A percentile compares a stretch with the other conserved stretches of the same genome.
Conservation (phyloP, 2,113 vertebrate species). For the Solea solea region DNA sequence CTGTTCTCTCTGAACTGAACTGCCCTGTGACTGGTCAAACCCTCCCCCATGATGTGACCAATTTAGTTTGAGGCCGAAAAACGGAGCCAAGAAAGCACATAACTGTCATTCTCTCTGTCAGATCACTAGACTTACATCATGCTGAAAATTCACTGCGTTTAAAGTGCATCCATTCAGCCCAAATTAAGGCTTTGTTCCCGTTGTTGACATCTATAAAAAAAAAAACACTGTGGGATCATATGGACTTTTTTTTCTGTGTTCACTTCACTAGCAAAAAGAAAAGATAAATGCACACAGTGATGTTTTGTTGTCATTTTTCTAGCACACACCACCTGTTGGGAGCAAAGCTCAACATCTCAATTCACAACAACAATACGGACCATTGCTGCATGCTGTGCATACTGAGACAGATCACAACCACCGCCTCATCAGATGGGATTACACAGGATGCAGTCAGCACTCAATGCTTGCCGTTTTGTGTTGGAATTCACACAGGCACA, state of each 20-base stretch:
- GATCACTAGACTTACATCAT: too few species aligned
- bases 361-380: slow-evolving; percentile 6
- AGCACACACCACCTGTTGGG: slow-evolving; percentile 1
- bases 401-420: slow-evolving; percentile 5
- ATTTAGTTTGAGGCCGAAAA: too few species aligned
- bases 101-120: too few species aligned
- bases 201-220: slow-evolving; percentile 51
- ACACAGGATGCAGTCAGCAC: slow-evolving; percentile 6
- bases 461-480: slow-evolving; percentile 23
- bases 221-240: slow-evolving; percentile 40
- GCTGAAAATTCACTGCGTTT: not conserved
- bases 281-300: slow-evolving; percentile 18
- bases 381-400: not conserved
- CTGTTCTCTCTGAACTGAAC: too few species aligned
- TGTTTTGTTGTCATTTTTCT: not conserved
- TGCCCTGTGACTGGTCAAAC: too few species aligned
- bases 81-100: too few species aligned
- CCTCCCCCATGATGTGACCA: too few species aligned
- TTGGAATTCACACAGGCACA: slow-evolving; percentile 35
- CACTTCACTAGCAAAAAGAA: slow-evolving; percentile 24
- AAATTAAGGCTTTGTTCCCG: slow-evolving; percentile 52
- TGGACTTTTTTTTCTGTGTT: slow-evolving; percentile 22
- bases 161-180: not conserved
- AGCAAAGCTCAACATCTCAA: slow-evolving; percentile 20
- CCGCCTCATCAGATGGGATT: slow-evolving; percentile 27